Evolutionary conservation across 2,888 invertebrate species (phyloP).

Genomic region (Drosophila formosana): DNA sequence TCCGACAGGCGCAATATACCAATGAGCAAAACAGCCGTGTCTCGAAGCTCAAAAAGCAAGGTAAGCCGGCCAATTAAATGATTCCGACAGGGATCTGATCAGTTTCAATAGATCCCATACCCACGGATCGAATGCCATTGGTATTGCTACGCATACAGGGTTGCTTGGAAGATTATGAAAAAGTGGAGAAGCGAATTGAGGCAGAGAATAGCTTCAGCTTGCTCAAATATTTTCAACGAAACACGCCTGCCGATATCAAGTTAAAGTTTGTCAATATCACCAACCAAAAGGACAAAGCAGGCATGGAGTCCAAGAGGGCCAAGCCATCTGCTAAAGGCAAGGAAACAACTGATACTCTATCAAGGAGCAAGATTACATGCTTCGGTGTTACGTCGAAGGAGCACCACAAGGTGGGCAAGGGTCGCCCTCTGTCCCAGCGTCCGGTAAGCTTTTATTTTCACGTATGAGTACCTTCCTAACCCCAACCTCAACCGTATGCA

Average conservation of each 20-base stretch:
- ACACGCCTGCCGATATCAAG: conserved; percentile 57
- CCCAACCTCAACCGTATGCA: conserved; percentile 10
- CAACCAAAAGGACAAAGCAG: conserved; percentile 12
- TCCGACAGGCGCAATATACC: conserved; percentile 7
- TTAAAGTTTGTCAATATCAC: not conserved
- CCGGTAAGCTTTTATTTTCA: conserved; percentile 45
- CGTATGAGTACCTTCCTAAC: not conserved
- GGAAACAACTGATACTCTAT: conserved; percentile 28
- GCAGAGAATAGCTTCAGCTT: conserved; percentile 55
- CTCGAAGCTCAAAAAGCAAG: conserved; percentile 11
- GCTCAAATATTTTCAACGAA: conserved; percentile 49
- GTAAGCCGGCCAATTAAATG: conserved; percentile 28
- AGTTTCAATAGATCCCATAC: not conserved
- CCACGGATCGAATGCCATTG: conserved; percentile 42
- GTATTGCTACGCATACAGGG: conserved; percentile 36
- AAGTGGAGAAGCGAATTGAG: conserved; percentile 39
- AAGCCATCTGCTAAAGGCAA: conserved; percentile 29
- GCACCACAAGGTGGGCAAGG: conserved; percentile 68
- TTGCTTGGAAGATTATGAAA: conserved; percentile 44
- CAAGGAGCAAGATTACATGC: conserved; percentile 44
- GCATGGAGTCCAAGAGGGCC: conserved; percentile 19
- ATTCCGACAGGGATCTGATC: not conserved
- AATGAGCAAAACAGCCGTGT: conserved; percentile 17
- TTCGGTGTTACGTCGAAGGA: conserved; percentile 45
- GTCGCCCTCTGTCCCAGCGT: conserved; percentile 48